Percentiles rank a stretch among this genome's conserved stretches.
These are phyloP conservation scores for Drosophila quinaria DNA, from an alignment of 2,888 invertebrate species.

Conservation along the genomic window DNA sequence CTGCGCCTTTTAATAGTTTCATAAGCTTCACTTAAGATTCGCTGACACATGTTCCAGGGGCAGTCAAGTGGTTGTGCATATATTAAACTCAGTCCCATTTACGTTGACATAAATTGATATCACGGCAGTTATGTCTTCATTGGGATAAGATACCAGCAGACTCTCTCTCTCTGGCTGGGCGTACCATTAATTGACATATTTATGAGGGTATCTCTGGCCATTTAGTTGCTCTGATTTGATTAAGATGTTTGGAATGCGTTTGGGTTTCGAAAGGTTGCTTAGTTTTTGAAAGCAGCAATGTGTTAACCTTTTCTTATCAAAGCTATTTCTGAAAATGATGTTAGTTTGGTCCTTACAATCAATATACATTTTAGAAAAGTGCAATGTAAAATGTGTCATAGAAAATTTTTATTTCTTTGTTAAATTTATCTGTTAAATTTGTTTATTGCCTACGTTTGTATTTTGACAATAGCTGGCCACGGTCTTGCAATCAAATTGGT, in stretches of 20 bases:
- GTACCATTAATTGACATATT: slow-evolving; percentile 82
- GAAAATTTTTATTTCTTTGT: neutral
- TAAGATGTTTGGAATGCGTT: slow-evolving; percentile 55
- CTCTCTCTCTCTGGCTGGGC: slow-evolving; percentile 19
- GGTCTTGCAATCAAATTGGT: slow-evolving; percentile 8
- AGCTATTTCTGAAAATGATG: slow-evolving; percentile 3
- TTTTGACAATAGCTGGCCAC: slow-evolving; percentile 5
- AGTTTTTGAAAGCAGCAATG: neutral
- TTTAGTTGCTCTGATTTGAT: slow-evolving; percentile 69
- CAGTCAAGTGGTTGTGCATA: slow-evolving; percentile 81
- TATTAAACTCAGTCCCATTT: slow-evolving; percentile 72
- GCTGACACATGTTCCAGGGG: slow-evolving; percentile 85
- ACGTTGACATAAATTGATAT: slow-evolving; percentile 84
- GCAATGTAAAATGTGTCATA: neutral
- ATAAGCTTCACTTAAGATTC: slow-evolving; percentile 85
- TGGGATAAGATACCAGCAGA: slow-evolving; percentile 65
- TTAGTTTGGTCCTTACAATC: neutral
- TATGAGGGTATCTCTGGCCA: slow-evolving; percentile 75
- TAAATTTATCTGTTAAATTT: too few species aligned
- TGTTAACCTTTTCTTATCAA: slow-evolving; percentile 18
- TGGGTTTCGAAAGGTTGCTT: slow-evolving; percentile 8
- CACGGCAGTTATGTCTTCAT: slow-evolving; percentile 82
- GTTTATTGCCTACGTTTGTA: too few species aligned
- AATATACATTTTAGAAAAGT: neutral
- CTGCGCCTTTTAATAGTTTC: slow-evolving; percentile 83